Conservation (phyloP, 2,113 vertebrate species). For the Jaculus jaculus region DNA sequence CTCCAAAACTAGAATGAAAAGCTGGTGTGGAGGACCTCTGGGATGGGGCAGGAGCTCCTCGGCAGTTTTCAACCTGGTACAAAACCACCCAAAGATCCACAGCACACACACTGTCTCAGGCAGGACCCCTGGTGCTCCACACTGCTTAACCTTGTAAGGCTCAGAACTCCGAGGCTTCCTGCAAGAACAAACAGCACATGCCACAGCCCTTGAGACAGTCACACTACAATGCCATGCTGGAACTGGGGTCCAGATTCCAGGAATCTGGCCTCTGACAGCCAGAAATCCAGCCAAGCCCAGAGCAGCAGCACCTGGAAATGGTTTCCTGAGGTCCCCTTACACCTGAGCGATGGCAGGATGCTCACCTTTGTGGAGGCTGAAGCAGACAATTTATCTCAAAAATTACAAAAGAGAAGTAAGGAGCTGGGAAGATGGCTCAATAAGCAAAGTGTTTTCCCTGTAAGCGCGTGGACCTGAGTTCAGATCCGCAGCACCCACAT, state of each 20-base stretch:
- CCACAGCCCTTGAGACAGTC: slow-evolving; percentile 33
- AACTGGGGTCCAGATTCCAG: background rate
- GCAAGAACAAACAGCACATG: background rate
- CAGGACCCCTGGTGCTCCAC: background rate
- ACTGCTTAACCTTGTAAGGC: slow-evolving; percentile 62
- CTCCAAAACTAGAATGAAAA: background rate
- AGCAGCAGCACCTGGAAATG: background rate
- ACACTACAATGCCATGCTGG: background rate
- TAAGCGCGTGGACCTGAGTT: too few relatives aligned
- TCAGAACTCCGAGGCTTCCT: slow-evolving; percentile 47
- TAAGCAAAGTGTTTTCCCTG: too few relatives aligned
- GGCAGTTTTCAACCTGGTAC: fast-evolving
- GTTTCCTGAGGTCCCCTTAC: fast-evolving
- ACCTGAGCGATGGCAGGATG: fast-evolving
- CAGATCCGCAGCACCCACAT: too few relatives aligned
- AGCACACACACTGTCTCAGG: background rate
- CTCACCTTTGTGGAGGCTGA: background rate
- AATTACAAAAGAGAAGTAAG: background rate
- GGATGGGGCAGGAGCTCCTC: background rate
- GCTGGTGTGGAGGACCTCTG: background rate
- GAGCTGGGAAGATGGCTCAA: too few relatives aligned
- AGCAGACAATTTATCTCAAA: background rate
- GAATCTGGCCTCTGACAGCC: background rate
- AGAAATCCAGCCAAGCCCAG: background rate
- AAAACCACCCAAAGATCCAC: background rate